These are phyloP conservation scores for Tiaroga cobitis DNA, from an alignment of 2,797 vertebrate genomes.

Conservation along the genomic window DNA sequence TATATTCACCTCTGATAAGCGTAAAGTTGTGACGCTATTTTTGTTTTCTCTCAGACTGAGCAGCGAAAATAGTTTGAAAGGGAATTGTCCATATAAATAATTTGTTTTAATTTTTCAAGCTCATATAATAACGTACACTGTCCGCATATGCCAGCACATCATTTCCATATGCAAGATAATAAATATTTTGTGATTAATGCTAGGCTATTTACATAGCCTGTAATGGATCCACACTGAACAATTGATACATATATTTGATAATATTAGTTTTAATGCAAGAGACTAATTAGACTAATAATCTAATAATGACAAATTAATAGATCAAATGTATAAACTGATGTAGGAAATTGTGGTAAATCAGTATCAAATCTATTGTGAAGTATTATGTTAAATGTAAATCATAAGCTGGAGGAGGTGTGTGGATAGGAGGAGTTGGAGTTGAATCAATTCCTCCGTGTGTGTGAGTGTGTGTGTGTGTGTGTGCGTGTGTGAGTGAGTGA, in stretches of 20 bases:
- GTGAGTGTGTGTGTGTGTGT: not conserved
- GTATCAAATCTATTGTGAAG: not conserved
- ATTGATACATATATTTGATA: not conserved
- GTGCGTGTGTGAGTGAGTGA: too few relatives aligned
- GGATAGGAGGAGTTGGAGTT: conserved; percentile 69
- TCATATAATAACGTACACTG: too few relatives aligned
- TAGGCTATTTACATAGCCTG: too few relatives aligned
- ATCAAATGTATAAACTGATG: not conserved
- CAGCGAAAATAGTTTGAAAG: not conserved
- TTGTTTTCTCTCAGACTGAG: not conserved
- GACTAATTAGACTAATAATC: too few relatives aligned
- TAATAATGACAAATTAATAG: not conserved
- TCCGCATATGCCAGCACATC: not conserved
- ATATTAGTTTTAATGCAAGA: not conserved
- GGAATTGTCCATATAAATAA: not conserved
- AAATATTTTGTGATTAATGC: not conserved
- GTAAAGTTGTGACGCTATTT: not conserved
- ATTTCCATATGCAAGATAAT: conserved; percentile 1
- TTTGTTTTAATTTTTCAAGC: not conserved
- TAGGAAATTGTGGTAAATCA: not conserved
- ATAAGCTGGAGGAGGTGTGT: conserved; percentile 24
- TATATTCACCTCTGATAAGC: not conserved
- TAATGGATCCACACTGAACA: not conserved
- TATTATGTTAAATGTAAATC: conserved; percentile 26
- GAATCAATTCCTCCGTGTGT: conserved; percentile 65